These are phyloP conservation scores for Rhyacophila evoluta DNA, from an alignment of 2,888 invertebrate genomes.

Conservation along the genomic window DNA sequence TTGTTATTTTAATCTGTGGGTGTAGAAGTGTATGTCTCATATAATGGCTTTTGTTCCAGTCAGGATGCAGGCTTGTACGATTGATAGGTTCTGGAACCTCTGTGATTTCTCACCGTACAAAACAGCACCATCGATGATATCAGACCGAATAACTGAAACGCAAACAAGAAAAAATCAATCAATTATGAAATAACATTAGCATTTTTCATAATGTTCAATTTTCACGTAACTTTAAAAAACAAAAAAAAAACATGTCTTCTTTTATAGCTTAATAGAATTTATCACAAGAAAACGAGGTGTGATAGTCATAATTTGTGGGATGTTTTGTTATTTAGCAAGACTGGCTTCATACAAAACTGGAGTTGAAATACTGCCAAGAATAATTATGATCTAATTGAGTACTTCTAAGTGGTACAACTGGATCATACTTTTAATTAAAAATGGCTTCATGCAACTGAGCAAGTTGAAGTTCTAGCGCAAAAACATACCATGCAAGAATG, in stretches of 20 bases:
- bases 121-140: conserved; percentile 82
- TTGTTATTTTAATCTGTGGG: conserved; percentile 17
- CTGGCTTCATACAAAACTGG: no score
- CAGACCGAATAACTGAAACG: conserved; percentile 76
- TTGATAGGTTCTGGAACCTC: conserved; percentile 77
- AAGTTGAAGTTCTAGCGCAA: no score
- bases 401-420: neutral
- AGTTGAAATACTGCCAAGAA: neutral
- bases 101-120: conserved; percentile 78
- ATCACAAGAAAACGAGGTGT: no score
- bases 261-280: no score
- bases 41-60: conserved; percentile 60
- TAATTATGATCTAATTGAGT: neutral
- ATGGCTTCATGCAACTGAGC: neutral
- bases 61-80: conserved; percentile 71
- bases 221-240: no score
- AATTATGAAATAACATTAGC: no score
- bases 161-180: no score
- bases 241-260: no score
- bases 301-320: neutral
- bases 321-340: neutral
- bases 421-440: conserved; percentile 31
- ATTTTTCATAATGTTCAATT: no score
- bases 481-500: no score
- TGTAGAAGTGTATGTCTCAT: conserved; percentile 42